These are phyloP conservation scores for Scaptomyza pallida DNA, from an alignment of 1,140 invertebrate species.

Conservation along the genomic window DNA sequence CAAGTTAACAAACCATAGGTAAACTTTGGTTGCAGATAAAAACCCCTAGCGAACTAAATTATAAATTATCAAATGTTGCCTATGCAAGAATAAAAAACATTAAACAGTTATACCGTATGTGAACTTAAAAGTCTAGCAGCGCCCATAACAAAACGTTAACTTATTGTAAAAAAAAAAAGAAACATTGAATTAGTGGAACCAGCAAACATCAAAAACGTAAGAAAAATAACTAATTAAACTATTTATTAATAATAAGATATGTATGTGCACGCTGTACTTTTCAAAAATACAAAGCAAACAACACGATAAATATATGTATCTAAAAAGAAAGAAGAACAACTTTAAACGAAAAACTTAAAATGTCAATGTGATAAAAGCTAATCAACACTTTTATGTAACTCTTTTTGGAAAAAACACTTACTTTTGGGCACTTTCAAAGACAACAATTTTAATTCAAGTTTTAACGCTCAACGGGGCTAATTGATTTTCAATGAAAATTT, in stretches of 20 bases:
- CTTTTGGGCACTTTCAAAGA: constrained; percentile 65
- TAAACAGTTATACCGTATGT: constrained; percentile 16
- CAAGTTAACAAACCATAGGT: constrained; percentile 29
- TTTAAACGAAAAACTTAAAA: constrained; percentile 46
- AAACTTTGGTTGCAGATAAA: constrained; percentile 36
- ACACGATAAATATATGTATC: constrained; percentile 34
- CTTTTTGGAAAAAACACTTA: constrained; percentile 64
- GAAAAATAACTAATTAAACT: constrained; percentile 56
- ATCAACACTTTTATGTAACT: constrained; percentile 73
- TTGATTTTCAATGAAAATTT: constrained; percentile 58
- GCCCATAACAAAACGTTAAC: constrained; percentile 67
- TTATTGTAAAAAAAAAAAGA: constrained; percentile 67
- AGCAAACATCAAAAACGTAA: constrained; percentile 16
- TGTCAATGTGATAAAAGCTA: constrained; percentile 77
- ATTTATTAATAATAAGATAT: constrained; percentile 62
- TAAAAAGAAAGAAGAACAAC: constrained; percentile 45
- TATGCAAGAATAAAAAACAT: constrained; percentile 59
- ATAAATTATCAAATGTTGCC: constrained; percentile 69
- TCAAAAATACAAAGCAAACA: constrained; percentile 64
- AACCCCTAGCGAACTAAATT: constrained; percentile 60
- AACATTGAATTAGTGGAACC: constrained; percentile 33
- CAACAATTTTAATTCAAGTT: constrained; percentile 58
- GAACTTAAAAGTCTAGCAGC: constrained; percentile 24
- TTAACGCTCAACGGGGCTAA: constrained; percentile 49
- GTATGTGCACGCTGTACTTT: constrained; percentile 79